Conservation (phyloP, 1,140 invertebrate genomes). For the Drosophila parabipectinata region DNA sequence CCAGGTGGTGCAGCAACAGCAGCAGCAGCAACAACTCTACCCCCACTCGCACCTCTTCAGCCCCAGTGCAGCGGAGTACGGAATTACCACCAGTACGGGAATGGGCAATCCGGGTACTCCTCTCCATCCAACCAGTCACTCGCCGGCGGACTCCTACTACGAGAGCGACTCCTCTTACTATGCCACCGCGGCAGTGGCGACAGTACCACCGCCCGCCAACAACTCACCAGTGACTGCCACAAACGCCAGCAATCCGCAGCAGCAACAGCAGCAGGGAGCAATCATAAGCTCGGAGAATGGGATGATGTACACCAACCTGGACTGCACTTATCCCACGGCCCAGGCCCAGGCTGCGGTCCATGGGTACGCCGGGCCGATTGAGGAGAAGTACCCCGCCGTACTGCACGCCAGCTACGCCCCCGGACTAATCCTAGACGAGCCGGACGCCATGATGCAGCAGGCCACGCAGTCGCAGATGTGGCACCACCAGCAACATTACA, state of each 20-base stretch:
- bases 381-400: conserved; percentile 78
- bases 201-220: conserved; percentile 73
- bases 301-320: conserved; percentile 95
- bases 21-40: conserved; percentile 53
- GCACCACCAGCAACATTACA: conserved; percentile 79
- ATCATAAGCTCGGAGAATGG: conserved; percentile 94
- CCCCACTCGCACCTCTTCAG: conserved; percentile 81
- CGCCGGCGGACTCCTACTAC: conserved; percentile 78
- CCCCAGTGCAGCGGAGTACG: conserved; percentile 82
- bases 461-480: conserved; percentile 81
- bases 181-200: conserved; percentile 75
- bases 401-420: conserved; percentile 76
- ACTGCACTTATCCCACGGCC: conserved; percentile 86
- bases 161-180: conserved; percentile 80
- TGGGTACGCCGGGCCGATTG: conserved; percentile 57
- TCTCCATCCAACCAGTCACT: conserved; percentile 74
- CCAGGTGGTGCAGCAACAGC: conserved; percentile 39
- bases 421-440: conserved; percentile 82
- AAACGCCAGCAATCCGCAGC: conserved; percentile 69
- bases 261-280: conserved; percentile 72
- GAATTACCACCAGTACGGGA: conserved; percentile 72
- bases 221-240: conserved; percentile 81
- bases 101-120: conserved; percentile 56
- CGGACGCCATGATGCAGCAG: conserved; percentile 84
- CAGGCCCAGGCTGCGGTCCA: conserved; percentile 57